phyloP scores from a whole-genome alignment of 1,140 invertebrate species.

The Sipha flava region DNA sequence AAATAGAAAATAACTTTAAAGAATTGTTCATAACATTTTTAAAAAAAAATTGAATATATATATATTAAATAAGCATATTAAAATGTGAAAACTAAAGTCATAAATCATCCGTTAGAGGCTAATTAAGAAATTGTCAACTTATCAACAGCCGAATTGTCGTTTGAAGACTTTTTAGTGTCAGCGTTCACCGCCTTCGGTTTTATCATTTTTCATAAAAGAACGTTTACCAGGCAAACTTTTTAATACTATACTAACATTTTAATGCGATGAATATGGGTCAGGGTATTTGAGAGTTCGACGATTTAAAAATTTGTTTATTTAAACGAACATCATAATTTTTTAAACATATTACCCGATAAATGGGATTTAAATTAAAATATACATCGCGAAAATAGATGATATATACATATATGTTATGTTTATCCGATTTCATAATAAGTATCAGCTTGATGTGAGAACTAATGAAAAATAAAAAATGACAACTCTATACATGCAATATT shows the following conservation, averaged over 20 bases:
- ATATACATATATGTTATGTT: too few relatives aligned
- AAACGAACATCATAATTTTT: background rate
- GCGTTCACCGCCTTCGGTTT: background rate
- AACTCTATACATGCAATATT: too few relatives aligned
- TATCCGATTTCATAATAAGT: too few relatives aligned
- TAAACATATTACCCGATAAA: too few relatives aligned
- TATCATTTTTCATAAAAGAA: conserved; percentile 6
- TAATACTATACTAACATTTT: background rate
- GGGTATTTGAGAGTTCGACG: background rate
- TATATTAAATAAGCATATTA: too few relatives aligned
- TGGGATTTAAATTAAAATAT: too few relatives aligned
- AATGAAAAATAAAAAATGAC: too few relatives aligned
- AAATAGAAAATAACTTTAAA: background rate
- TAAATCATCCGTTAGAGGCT: conserved; percentile 21
- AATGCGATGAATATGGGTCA: background rate
- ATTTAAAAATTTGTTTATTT: background rate
- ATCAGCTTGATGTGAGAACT: too few relatives aligned
- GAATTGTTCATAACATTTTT: background rate
- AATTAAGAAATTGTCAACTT: conserved; percentile 25
- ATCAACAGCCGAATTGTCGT: background rate
- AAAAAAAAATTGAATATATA: background rate
- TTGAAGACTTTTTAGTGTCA: background rate
- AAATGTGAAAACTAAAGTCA: background rate
- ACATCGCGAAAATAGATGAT: too few relatives aligned
- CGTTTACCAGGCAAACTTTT: background rate